These are phyloP conservation scores for Dolichomitus sp. DNA, from an alignment of 2,888 invertebrate genomes.

Conservation along the genomic window DNA sequence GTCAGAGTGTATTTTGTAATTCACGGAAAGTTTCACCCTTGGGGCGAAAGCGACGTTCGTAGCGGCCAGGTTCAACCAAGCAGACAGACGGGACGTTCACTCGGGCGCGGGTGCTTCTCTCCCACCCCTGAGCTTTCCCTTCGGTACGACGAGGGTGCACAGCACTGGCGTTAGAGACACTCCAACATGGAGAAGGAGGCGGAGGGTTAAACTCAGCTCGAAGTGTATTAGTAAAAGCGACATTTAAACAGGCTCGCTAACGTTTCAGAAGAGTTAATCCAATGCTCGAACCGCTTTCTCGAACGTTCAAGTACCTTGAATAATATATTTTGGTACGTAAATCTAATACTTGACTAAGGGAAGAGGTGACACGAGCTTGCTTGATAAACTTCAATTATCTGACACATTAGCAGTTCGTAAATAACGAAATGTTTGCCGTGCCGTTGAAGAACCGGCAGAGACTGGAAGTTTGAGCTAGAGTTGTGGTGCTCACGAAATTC, in stretches of 20 bases:
- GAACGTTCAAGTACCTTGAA: constrained; percentile 35
- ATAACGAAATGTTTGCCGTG: constrained; percentile 19
- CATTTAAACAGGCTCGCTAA: constrained; percentile 62
- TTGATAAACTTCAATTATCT: constrained; percentile 21
- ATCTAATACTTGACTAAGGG: not conserved
- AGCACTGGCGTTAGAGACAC: constrained; percentile 39
- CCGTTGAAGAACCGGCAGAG: not conserved
- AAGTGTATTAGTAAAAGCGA: constrained; percentile 65
- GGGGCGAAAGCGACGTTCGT: constrained; percentile 54
- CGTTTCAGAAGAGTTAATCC: constrained; percentile 62
- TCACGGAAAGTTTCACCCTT: constrained; percentile 67
- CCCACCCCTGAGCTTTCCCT: constrained; percentile 43
- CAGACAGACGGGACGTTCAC: constrained; percentile 64
- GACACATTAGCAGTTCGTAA: constrained; percentile 27
- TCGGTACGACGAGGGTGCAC: constrained; percentile 46
- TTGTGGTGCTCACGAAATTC: not conserved
- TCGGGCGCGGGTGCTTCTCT: constrained; percentile 22
- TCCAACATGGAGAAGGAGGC: constrained; percentile 49
- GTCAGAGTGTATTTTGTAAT: constrained; percentile 69
- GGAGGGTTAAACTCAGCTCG: constrained; percentile 45
- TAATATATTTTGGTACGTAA: constrained; percentile 26
- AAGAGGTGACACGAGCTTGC: not conserved
- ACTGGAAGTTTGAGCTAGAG: not conserved
- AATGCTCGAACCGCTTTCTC: constrained; percentile 51
- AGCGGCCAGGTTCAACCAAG: constrained; percentile 60